Evolutionary conservation across 2,797 vertebrate species (phyloP).

Genomic region (Trichosurus vulpecula): DNA sequence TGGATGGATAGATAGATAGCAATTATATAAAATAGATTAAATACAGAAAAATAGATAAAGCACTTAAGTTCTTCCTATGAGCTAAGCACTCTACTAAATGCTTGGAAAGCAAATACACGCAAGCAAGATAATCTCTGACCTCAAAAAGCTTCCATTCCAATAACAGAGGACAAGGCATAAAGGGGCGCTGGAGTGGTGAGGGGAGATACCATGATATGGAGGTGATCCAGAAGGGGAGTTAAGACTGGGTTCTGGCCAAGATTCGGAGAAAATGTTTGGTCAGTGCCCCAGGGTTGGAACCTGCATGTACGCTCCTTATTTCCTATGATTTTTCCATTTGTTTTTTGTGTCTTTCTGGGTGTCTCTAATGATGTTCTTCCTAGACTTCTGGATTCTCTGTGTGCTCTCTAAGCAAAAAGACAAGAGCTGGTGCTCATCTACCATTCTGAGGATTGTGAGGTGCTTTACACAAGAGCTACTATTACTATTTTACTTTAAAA

Average conservation of each 20-base stretch:
- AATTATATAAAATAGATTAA: neutral
- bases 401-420: neutral
- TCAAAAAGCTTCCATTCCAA: neutral
- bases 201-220: too few species aligned
- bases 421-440: neutral
- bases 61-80: neutral
- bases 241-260: neutral
- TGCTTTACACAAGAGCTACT: neutral
- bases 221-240: neutral
- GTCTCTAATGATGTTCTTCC: neutral
- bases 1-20: too few species aligned
- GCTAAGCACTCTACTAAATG: neutral
- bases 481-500: neutral
- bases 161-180: neutral
- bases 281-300: too few species aligned
- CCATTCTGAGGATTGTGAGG: neutral
- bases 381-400: neutral
- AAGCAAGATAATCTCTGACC: neutral
- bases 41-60: constrained; percentile 8
- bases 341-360: neutral
- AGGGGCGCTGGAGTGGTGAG: neutral
- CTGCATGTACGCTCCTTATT: too few species aligned
- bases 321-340: neutral
- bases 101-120: neutral
- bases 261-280: neutral